Evolutionary conservation across 2,113 vertebrate species (phyloP).

Genomic region (Vireo altiloquus): DNA sequence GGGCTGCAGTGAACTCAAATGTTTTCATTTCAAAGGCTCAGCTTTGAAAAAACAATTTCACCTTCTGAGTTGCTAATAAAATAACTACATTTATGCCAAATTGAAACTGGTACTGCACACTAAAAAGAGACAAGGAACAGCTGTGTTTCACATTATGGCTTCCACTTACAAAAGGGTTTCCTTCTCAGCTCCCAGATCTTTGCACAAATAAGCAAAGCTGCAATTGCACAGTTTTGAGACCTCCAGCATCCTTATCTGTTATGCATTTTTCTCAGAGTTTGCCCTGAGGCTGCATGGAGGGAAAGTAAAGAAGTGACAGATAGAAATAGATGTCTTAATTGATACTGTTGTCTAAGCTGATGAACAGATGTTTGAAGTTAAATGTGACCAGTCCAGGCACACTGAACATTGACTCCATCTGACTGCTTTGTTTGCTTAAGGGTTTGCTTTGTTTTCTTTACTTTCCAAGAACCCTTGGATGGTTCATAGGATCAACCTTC

Average conservation of each 20-base stretch:
- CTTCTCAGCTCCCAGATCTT: neutral
- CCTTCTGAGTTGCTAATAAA: neutral
- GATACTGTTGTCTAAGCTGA: neutral
- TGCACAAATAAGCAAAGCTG: neutral
- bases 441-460: neutral
- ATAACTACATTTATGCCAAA: neutral
- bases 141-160: neutral
- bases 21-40: neutral
- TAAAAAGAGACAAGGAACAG: neutral
- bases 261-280: neutral
- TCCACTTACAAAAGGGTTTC: neutral
- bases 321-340: neutral
- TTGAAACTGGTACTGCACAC: neutral
- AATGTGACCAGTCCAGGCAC: neutral
- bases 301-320: neutral
- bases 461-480: neutral
- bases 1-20: neutral
- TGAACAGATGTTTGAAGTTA: neutral
- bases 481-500: neutral
- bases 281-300: neutral
- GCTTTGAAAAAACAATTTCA: neutral
- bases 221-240: neutral
- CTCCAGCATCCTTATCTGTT: neutral
- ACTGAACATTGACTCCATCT: neutral
- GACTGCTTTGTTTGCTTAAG: neutral